Conservation (phyloP, 64 coral and sea anemone species). For the Catalaphyllia jardinei region DNA sequence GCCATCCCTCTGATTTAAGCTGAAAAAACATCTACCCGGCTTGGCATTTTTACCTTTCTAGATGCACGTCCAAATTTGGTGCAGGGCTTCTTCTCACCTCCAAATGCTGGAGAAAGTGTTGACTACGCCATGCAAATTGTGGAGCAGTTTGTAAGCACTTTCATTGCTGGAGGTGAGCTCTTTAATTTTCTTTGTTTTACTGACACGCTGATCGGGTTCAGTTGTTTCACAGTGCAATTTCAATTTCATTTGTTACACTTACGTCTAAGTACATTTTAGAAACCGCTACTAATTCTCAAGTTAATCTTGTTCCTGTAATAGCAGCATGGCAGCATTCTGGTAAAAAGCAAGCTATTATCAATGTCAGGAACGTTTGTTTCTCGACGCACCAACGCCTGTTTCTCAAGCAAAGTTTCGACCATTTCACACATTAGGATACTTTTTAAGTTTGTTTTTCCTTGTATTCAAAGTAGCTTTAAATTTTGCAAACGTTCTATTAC, state of each 20-base stretch:
- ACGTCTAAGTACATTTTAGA: not conserved
- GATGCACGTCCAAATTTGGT: not conserved
- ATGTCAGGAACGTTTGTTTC: not conserved
- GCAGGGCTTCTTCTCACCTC: not conserved
- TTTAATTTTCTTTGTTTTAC: not conserved
- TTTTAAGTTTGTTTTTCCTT: not conserved
- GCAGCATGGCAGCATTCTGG: no score
- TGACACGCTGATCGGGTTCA: not conserved
- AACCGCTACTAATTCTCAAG: no score
- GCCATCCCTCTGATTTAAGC: not conserved
- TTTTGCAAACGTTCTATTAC: not conserved
- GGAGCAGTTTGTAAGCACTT: conserved; percentile 1
- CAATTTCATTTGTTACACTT: not conserved
- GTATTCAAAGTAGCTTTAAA: not conserved
- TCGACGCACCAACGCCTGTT: not conserved
- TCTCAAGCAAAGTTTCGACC: not conserved
- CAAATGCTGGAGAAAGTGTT: not conserved
- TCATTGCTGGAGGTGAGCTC: not conserved
- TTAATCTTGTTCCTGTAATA: no score
- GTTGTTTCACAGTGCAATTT: not conserved
- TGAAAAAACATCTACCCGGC: no score
- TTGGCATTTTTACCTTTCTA: not conserved
- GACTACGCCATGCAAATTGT: not conserved
- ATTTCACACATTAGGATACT: not conserved
- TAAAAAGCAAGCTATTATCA: no score